Evolutionary conservation across 2,113 vertebrate species (phyloP).

Genomic region (Morone chrysops): DNA sequence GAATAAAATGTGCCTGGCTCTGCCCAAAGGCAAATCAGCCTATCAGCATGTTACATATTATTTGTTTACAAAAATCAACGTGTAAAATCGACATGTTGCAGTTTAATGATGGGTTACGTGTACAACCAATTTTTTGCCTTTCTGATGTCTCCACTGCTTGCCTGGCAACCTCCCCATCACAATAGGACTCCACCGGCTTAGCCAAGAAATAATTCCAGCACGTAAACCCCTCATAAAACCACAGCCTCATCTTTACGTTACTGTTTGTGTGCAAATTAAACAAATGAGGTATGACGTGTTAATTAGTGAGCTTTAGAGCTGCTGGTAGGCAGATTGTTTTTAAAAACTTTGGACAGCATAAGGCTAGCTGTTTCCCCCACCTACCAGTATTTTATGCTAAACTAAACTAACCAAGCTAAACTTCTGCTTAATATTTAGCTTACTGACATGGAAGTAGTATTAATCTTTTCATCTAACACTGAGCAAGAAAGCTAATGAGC

Average conservation of each 20-base stretch:
- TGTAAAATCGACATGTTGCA: not conserved
- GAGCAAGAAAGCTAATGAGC: not conserved
- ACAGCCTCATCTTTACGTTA: constrained; percentile 21
- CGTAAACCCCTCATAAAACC: not conserved
- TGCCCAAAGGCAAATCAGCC: not conserved
- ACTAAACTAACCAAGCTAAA: not conserved
- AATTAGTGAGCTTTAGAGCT: not conserved
- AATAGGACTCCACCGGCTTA: not conserved
- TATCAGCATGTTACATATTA: not conserved
- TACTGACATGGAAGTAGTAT: not conserved
- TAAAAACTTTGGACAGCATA: too few relatives aligned
- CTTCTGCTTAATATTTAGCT: not conserved
- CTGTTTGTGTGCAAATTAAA: constrained; percentile 3
- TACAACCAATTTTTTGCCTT: not conserved
- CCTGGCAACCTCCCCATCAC: constrained; percentile 20
- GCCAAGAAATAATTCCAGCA: constrained; percentile 11
- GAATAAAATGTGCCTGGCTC: not conserved
- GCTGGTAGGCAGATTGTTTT: not conserved
- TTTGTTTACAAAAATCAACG: not conserved
- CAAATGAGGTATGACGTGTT: not conserved
- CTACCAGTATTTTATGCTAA: not conserved
- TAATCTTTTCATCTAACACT: not conserved
- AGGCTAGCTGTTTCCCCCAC: too few relatives aligned
- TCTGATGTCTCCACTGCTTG: not conserved
- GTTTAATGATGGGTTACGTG: not conserved